Conservation (phyloP, 2,888 invertebrate species). For the Mantis religiosa region DNA sequence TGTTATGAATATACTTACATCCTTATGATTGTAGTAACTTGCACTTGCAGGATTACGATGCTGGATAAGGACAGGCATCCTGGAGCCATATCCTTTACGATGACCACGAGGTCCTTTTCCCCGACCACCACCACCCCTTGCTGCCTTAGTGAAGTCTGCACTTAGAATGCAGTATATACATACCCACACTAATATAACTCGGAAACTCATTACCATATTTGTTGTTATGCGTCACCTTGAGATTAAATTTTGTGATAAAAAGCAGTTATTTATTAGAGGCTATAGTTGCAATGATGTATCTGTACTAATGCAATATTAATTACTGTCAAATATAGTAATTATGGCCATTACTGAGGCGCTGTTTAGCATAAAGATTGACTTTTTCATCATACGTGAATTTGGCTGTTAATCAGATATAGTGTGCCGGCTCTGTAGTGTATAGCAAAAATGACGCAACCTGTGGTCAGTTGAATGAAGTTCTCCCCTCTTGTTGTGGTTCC, state of each 20-base stretch:
- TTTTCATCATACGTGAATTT: neutral
- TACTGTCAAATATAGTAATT: neutral
- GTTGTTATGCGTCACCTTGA: neutral
- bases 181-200: neutral
- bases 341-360: neutral
- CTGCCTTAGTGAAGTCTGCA: neutral
- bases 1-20: constrained; percentile 48
- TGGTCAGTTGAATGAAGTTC: neutral
- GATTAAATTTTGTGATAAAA: neutral
- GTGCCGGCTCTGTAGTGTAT: neutral
- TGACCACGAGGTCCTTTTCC: constrained; percentile 34
- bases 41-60: constrained; percentile 55
- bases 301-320: neutral
- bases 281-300: neutral
- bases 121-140: constrained; percentile 32
- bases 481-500: neutral
- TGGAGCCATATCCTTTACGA: constrained; percentile 44
- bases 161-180: neutral
- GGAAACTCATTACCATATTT: neutral
- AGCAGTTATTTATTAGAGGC: neutral
- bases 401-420: neutral
- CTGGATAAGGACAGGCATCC: constrained; percentile 54
- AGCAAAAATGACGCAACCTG: neutral
- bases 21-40: constrained; percentile 61
- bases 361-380: neutral